phyloP scores from a whole-genome alignment of 1,140 invertebrate genomes.

The Berghia stephanieae region DNA sequence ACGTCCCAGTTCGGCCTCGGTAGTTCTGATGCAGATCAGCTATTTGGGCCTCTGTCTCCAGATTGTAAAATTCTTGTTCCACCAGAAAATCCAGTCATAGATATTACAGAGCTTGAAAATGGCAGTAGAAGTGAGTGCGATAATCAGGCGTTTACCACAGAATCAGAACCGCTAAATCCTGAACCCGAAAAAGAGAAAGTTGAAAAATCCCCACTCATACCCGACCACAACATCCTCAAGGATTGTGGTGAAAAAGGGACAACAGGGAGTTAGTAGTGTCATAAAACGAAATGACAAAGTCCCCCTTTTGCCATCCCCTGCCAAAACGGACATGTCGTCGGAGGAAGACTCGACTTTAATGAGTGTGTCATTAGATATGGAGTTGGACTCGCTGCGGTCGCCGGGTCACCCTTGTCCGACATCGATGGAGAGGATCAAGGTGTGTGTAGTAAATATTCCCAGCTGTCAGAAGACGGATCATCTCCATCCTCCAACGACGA shows the following conservation, averaged over 20 bases:
- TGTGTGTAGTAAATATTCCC: constrained; percentile 32
- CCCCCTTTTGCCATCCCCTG: neutral
- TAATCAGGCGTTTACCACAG: neutral
- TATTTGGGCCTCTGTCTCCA: no score
- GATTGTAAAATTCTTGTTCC: no score
- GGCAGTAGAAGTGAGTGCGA: constrained; percentile 8
- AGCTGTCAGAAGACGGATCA: constrained; percentile 31
- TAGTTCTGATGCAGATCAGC: no score
- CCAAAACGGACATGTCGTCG: constrained; percentile 15
- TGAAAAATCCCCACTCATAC: constrained; percentile 23
- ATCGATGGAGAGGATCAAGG: neutral
- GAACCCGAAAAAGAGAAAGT: no score
- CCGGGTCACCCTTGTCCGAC: neutral
- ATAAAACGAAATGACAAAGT: no score
- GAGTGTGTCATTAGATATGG: constrained; percentile 15
- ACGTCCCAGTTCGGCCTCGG: no score
- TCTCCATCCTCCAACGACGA: constrained; percentile 23
- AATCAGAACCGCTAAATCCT: neutral
- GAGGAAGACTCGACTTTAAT: constrained; percentile 22
- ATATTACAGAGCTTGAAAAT: no score
- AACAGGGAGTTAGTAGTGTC: no score
- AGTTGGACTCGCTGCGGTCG: neutral
- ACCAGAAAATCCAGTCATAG: no score
- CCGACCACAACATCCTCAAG: neutral
- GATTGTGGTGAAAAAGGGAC: no score